Evolutionary conservation across 2,113 vertebrate genomes (phyloP).

Genomic region (Etheostoma cragini): DNA sequence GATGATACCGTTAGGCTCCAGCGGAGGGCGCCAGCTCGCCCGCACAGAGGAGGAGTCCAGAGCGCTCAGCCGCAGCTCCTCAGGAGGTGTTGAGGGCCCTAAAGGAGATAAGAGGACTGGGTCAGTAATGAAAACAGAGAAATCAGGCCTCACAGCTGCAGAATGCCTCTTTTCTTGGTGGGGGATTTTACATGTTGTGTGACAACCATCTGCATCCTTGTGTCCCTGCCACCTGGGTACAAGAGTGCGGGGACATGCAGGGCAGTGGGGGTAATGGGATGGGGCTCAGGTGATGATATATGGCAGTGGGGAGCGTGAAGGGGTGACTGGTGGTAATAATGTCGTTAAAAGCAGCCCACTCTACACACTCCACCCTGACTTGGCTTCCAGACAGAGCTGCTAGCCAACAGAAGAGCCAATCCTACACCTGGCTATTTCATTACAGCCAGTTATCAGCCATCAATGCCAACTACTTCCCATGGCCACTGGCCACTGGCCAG

Average conservation of each 20-base stretch:
- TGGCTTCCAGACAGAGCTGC: constrained; percentile 48
- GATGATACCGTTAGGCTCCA: constrained; percentile 94
- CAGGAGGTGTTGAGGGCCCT: constrained; percentile 93
- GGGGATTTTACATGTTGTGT: constrained; percentile 60
- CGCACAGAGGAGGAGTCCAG: constrained; percentile 91
- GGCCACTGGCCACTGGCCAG: constrained; percentile 44
- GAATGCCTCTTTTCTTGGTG: constrained; percentile 46
- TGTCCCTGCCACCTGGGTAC: constrained; percentile 70
- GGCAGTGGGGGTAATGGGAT: constrained; percentile 39
- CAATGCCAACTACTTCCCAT: constrained; percentile 44
- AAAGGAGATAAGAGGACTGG: constrained; percentile 45
- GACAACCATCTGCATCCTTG: constrained; percentile 69
- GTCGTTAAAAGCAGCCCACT: constrained; percentile 46
- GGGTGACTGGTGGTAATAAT: constrained; percentile 59
- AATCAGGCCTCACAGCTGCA: constrained; percentile 66
- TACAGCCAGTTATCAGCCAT: constrained; percentile 63
- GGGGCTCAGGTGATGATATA: constrained; percentile 65
- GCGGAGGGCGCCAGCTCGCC: constrained; percentile 94
- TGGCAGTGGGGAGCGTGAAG: constrained; percentile 21
- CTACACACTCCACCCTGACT: constrained; percentile 25
- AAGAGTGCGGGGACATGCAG: constrained; percentile 31
- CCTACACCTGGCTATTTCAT: constrained; percentile 72
- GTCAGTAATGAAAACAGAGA: constrained; percentile 70
- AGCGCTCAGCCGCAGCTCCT: constrained; percentile 90
- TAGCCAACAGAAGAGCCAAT: constrained; percentile 44